Percentiles rank a stretch among this genome's conserved stretches.
Evolutionary conservation across 2,113 vertebrate genomes (phyloP).

Genomic region (rat (Rattus norvegicus)): GRCr8 NC_086020.1:44787501-44788000

Average conservation of each 20-base stretch:
- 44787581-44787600: neutral
- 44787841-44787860: no score
- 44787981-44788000: neutral
- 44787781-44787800: neutral
- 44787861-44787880: no score
- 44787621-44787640: no score
- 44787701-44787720: neutral
- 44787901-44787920: no score
- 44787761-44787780: constrained; percentile 41
- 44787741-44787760: neutral
- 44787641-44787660: neutral
- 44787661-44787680: neutral
- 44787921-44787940: no score
- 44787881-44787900: no score
- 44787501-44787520: neutral
- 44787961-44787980: neutral
- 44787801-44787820: no score
- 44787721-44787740: neutral
- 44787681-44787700: neutral
- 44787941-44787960: neutral
- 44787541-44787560: neutral
- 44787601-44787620: neutral
- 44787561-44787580: neutral
- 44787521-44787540: neutral
- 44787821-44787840: no score